A percentile compares a stretch with the other conserved stretches of the same genome.
These are phyloP conservation scores for Ophion ellenae DNA, from an alignment of 2,888 invertebrate species.

Conservation along the genomic window DNA sequence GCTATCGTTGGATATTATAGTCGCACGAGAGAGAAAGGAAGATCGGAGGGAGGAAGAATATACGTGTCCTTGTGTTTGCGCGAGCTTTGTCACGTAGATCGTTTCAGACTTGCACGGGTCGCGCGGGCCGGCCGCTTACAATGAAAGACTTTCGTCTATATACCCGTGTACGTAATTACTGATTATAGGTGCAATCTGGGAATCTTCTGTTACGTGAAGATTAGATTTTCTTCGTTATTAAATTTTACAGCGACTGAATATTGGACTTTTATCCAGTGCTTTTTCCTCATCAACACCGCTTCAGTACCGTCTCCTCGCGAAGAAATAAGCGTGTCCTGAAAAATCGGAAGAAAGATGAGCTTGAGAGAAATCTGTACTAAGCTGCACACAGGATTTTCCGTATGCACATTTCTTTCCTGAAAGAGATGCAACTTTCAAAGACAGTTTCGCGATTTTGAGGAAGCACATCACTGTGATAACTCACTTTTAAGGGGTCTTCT, in stretches of 20 bases:
- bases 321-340: background rate
- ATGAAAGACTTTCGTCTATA: conserved; percentile 5
- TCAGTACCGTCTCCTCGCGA: background rate
- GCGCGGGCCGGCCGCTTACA: conserved; percentile 45
- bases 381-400: too few relatives aligned
- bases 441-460: background rate
- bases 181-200: background rate
- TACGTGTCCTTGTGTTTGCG: conserved; percentile 34
- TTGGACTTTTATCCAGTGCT: background rate
- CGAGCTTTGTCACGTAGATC: conserved; percentile 64
- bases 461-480: too few relatives aligned
- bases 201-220: background rate
- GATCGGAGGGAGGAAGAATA: background rate
- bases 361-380: too few relatives aligned
- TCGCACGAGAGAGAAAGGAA: conserved; percentile 31
- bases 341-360: background rate
- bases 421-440: background rate
- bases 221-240: conserved; percentile 31
- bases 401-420: too few relatives aligned
- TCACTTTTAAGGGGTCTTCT: too few relatives aligned
- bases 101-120: conserved; percentile 59
- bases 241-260: conserved; percentile 5
- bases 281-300: conserved; percentile 14
- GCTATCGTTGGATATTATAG: conserved; percentile 35
- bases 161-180: background rate